Evolutionary conservation across 2,797 vertebrate species (phyloP), one percentile per base, ranked within the genome.

Genomic region (Anableps anableps): DNA sequence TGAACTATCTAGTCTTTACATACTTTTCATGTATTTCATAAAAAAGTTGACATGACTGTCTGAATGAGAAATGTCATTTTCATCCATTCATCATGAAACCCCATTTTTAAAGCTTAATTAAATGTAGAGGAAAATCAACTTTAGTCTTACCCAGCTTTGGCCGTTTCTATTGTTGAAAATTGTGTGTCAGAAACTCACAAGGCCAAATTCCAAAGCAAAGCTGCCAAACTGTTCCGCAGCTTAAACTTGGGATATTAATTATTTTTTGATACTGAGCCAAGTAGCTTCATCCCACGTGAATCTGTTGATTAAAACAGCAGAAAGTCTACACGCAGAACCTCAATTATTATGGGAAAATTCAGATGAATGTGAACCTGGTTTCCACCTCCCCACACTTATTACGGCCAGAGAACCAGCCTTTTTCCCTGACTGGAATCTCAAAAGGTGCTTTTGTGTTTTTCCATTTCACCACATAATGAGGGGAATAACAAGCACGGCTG

Each of bases 381-480:
- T 48, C 29, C 60, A 55, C 55, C 74, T 41, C 77, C 82, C 36
- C n/a, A 21, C 51, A 70, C 78, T 91, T 88, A 81, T 89, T 92
- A 86, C 80, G 73, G 77, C 88, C 86, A 83, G 89, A 88, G 84
- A 93, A 85, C 72, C 85, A 83, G 86, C 71, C 66, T 88, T 80
- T 86, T 84, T 71, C 68, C 90, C 91, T 93, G 88, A 92, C 91
- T 90, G 78, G 87, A 94, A 93, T 93, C 91, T 94, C 79, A 90
- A 92, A 93, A 91, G 88, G 90, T 93, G 85, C 89, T 92, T 93
- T 91, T 94, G 89, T 93, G 85, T 91, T 88, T 91, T 92, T 91
- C 88, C 88, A 93, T 92, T 94, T 92, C 89, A 78, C 84, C 91
- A 89, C 86, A 88, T 95, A 95, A 95, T 94, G 92, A 95, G 90